Conservation (phyloP, 2,113 vertebrate species). For the Xiphias gladius region DNA sequence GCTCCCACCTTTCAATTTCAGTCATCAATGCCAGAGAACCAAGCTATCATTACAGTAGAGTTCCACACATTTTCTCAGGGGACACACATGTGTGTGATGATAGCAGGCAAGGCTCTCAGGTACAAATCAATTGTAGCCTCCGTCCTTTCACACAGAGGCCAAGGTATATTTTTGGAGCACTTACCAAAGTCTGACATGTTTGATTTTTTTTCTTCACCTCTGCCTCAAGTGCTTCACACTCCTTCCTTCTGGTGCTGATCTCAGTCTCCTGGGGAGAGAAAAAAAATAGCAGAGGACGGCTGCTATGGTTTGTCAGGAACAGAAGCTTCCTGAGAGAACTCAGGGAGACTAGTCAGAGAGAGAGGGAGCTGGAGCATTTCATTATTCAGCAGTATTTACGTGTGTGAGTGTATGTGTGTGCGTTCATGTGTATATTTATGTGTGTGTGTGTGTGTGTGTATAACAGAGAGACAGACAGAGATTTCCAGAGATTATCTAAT, state of each 20-base stretch:
- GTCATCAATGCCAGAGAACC: slow-evolving; percentile 51
- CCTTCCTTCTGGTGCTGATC: slow-evolving; percentile 83
- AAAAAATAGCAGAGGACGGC: slow-evolving; percentile 59
- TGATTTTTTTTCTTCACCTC: slow-evolving; percentile 87
- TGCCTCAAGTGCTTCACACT: slow-evolving; percentile 82
- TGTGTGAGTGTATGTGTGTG: slow-evolving; percentile 19
- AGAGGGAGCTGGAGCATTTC: slow-evolving; percentile 18
- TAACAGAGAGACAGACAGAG: slow-evolving; percentile 20
- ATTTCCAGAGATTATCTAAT: slow-evolving; percentile 37
- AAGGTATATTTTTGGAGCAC: slow-evolving; percentile 75
- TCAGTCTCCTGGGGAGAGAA: slow-evolving; percentile 83
- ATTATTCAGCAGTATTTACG: slow-evolving; percentile 40
- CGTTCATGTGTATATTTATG: slow-evolving; percentile 3
- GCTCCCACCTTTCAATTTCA: slow-evolving; percentile 61
- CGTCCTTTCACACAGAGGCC: slow-evolving; percentile 65
- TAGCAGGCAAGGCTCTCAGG: slow-evolving; percentile 63
- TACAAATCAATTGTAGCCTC: slow-evolving; percentile 75
- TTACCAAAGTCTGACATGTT: slow-evolving; percentile 89
- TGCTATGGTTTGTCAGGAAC: slow-evolving; percentile 63
- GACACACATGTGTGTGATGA: slow-evolving; percentile 70
- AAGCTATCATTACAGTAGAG: slow-evolving; percentile 53
- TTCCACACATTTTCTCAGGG: slow-evolving; percentile 60
- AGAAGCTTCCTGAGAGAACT: slow-evolving; percentile 49
- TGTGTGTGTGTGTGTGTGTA: slow-evolving; percentile 17
- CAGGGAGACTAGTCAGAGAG: slow-evolving; percentile 16